Conservation (phyloP, 2,888 invertebrate genomes). For the Oscheius sp. region DNA sequence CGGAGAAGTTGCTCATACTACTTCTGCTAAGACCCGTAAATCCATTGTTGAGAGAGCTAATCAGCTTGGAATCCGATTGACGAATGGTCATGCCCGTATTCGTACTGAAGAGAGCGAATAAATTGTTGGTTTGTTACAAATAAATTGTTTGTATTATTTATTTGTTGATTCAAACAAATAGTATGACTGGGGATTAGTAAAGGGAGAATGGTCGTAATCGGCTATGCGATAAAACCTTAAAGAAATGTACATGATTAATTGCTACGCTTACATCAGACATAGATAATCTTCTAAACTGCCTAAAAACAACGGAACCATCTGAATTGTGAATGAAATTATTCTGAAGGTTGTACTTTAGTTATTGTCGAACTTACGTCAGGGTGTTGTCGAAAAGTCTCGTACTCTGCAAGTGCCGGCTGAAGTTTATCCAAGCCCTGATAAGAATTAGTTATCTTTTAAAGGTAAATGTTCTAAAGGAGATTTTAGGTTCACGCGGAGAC, state of each 20-base stretch:
- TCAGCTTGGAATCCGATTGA: constrained; percentile 90
- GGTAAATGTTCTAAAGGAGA: too few species aligned
- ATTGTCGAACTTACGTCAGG: not conserved
- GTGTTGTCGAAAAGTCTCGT: constrained; percentile 9
- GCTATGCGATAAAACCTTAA: too few species aligned
- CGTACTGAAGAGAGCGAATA: constrained; percentile 99
- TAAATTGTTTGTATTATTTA: constrained; percentile 45
- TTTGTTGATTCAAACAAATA: too few species aligned
- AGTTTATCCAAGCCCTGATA: not conserved
- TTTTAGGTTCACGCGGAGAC: too few species aligned
- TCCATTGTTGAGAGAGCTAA: constrained; percentile 89
- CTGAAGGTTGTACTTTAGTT: not conserved
- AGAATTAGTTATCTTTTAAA: too few species aligned
- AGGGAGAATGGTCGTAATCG: too few species aligned
- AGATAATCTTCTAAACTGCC: constrained; percentile 7
- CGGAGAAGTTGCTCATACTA: constrained; percentile 96
- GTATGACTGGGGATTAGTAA: too few species aligned
- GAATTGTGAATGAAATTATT: not conserved
- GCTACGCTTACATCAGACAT: not conserved
- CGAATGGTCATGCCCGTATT: constrained; percentile 93
- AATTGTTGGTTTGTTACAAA: constrained; percentile 70
- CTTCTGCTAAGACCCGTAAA: constrained; percentile 96
- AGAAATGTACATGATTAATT: too few species aligned
- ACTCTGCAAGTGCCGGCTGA: constrained; percentile 17
- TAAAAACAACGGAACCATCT: constrained; percentile 3